Base-by-base conservation (phyloP, 2,113 vertebrate species). In the Opisthocomus hoazin region DNA sequence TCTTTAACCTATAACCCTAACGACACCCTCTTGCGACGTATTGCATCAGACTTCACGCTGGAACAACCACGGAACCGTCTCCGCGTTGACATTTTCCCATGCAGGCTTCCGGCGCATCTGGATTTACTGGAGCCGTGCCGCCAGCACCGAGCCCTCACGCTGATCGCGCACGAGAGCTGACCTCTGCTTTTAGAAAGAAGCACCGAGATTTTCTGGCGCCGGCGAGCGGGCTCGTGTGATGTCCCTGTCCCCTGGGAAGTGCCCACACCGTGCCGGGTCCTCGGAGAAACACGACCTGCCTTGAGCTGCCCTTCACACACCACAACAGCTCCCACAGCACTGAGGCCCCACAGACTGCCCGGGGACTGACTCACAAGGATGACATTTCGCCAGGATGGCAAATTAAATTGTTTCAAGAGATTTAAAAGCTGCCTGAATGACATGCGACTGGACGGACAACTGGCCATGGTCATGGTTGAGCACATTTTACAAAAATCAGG, bases 221-320 rank as follows among this genome's bases (percentile, higher is more conserved):
- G 24, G n/a, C 6, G 1, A 73, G 41, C 0, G 3, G 46, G n/a
- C 48, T 57, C 2, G 2, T 9, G 32, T 4, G 29, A 43, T 13
- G 20, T 34, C 36, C 26, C 20, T 2, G 3, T 56, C n/a, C 14
- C 24, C 53, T 24, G 41, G 6, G 4, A 61, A 66, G n/a, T 22
- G 60, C 13, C 46, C 27, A 16, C 39, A 22, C 6, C 2, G 0
- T 45, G 43, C 29, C 3, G 11, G 32, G 32, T 45, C 34, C 36
- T 85, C 2, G 2, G 43, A 85, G 48, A 64, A 50, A 63, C 41
- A 24, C 0, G 3, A 41, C 23, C n/a, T 30, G 36, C n/a, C 26
- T 24, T 34, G 30, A 45, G 18, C n/a, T 41, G 77, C 63, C 32
- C 29, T 56, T 82, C 45, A 23, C 6, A 15, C 6, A 46, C 11